Evolutionary conservation across 2,113 vertebrate species (phyloP).

Genomic region (Corvus cornix): DNA sequence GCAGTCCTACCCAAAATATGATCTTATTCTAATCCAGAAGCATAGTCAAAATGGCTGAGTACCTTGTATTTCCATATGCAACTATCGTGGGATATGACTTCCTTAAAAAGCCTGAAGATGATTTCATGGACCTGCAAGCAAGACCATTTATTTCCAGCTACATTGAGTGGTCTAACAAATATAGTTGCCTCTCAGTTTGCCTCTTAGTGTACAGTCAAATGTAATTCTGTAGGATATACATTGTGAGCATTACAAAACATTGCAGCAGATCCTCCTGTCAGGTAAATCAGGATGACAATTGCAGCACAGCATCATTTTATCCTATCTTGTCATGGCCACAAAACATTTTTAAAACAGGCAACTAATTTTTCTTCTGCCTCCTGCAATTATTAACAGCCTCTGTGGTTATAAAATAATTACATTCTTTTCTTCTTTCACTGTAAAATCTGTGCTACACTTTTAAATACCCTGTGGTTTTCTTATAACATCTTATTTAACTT

Average conservation of each 20-base stretch:
- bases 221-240: not conserved
- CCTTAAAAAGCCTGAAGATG: not conserved
- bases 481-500: slow-evolving; percentile 17
- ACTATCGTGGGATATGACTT: not conserved
- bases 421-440: not conserved
- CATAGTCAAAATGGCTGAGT: not conserved
- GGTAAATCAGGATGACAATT: not conserved
- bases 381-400: not conserved
- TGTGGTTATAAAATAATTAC: not conserved
- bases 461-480: not conserved
- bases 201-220: not conserved
- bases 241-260: not conserved
- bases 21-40: not conserved
- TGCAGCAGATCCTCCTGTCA: not conserved
- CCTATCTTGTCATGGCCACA: not conserved
- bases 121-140: not conserved
- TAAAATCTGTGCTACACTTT: not conserved
- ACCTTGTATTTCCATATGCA: not conserved
- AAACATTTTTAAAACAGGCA: not conserved
- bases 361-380: not conserved
- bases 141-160: not conserved
- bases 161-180: not conserved
- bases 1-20: not conserved
- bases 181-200: not conserved
- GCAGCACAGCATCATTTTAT: not conserved